These are phyloP conservation scores for Mirza zaza DNA, from an alignment of 2,113 vertebrate species.

Conservation along the genomic window DNA sequence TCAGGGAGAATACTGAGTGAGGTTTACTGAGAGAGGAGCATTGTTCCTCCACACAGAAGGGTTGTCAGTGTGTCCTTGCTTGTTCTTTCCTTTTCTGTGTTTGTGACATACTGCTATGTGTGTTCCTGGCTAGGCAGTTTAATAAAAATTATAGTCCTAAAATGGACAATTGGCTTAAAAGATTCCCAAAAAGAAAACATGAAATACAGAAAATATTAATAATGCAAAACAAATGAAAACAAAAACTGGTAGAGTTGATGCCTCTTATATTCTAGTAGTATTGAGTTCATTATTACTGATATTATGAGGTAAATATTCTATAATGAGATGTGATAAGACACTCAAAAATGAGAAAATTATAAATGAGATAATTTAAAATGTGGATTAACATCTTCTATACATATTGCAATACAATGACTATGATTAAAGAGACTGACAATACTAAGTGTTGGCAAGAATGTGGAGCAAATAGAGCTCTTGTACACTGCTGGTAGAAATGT, in stretches of 20 bases:
- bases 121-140: background rate
- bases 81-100: background rate
- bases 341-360: background rate
- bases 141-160: background rate
- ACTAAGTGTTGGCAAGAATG: background rate
- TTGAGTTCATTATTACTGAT: background rate
- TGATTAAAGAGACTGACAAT: background rate
- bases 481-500: background rate
- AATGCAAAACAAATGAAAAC: background rate
- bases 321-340: background rate
- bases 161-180: background rate
- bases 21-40: background rate
- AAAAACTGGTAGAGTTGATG: background rate
- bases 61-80: background rate
- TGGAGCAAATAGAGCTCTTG: background rate
- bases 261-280: background rate
- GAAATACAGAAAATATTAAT: background rate
- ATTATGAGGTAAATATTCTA: background rate
- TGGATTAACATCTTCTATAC: background rate
- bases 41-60: background rate
- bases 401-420: background rate
- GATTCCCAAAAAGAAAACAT: background rate
- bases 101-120: background rate
- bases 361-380: background rate
- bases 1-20: background rate